Evolutionary conservation across 2,113 vertebrate genomes (phyloP), one percentile per base, ranked within the genome.

Genomic region (Crotophaga sulcirostris): DNA sequence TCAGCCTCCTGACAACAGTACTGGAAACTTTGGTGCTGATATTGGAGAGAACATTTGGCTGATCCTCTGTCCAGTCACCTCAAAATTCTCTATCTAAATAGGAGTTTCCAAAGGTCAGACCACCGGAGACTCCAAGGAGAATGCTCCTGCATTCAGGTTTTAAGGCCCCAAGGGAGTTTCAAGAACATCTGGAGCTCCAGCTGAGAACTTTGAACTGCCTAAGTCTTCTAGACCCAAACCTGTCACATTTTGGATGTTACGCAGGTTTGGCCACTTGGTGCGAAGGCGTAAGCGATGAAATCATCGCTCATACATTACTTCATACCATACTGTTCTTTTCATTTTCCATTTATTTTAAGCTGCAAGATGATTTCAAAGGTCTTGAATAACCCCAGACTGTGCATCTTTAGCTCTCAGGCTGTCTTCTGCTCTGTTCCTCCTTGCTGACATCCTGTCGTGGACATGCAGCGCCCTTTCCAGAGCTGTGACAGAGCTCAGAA

Each of bases 191-290:
- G 45, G 87, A 91, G 87, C 74, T 93, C 33, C 70, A 31, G 62
- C 70, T 59, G 87, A 94, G 51, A 51, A 82, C 87, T 96, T 86
- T 94, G 91, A 95, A 87, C 89, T 34, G 1, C 16, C 5, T 17
- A 84, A 96, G 58, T n/a, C 70, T 62, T 62, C 84, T 87, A 83
- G 54, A 20, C 58, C 87, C 84, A 31, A 6, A 83, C 74, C 87
- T 58, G 91, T 73, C 78, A 49, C 87, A 38, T 79, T 93, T 81
- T 55, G 45, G 84, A 28, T 59, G 77, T 84, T 81, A 8, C 14
- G 69, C 95, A 95, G 93, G 89, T 97, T 95, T 96, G 94, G 72
- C 87, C 91, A 87, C 94, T 94, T 69, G 68, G 45, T 2, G 28
- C 66, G 60, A 16, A 81, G 81, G 45, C 84, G 69, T 87, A 79